phyloP scores from a whole-genome alignment of 2,113 vertebrate species.

The Cyanocitta stelleri region DNA sequence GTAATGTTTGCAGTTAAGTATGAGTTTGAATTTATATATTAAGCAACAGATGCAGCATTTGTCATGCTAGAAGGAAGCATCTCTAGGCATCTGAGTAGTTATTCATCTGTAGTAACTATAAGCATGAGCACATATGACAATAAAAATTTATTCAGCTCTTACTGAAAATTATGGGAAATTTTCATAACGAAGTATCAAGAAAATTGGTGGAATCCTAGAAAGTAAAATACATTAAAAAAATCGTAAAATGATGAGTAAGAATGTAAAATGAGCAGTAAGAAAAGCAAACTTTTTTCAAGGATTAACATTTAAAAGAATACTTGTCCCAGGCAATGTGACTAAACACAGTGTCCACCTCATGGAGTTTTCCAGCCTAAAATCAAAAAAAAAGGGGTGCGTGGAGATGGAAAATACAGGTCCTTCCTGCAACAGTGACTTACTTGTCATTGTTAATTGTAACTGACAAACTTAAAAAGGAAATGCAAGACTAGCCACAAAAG shows the following conservation, averaged over 20 bases:
- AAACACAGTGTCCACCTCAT: neutral
- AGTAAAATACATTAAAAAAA: neutral
- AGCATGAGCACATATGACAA: neutral
- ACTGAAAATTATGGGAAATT: neutral
- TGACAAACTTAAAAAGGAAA: too few relatives aligned
- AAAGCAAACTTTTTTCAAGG: neutral
- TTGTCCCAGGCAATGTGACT: neutral
- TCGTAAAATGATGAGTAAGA: neutral
- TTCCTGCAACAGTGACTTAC: neutral
- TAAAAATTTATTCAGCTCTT: neutral
- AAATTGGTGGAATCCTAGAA: neutral
- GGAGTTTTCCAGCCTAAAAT: neutral
- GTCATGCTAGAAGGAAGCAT: neutral
- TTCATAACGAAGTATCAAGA: neutral
- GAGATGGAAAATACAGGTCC: neutral
- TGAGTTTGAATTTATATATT: neutral
- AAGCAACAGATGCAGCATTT: neutral
- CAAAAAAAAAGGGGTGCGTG: neutral
- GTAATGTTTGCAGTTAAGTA: neutral
- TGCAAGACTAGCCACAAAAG: too few relatives aligned
- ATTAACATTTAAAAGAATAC: neutral
- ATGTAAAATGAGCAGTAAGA: too few relatives aligned
- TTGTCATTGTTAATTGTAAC: neutral
- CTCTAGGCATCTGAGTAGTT: neutral
- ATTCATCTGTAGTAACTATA: neutral